A percentile compares a stretch with the other conserved stretches of the same genome.
phyloP scores from a whole-genome alignment of 1,140 invertebrate genomes.

The Drosophila varians region DNA sequence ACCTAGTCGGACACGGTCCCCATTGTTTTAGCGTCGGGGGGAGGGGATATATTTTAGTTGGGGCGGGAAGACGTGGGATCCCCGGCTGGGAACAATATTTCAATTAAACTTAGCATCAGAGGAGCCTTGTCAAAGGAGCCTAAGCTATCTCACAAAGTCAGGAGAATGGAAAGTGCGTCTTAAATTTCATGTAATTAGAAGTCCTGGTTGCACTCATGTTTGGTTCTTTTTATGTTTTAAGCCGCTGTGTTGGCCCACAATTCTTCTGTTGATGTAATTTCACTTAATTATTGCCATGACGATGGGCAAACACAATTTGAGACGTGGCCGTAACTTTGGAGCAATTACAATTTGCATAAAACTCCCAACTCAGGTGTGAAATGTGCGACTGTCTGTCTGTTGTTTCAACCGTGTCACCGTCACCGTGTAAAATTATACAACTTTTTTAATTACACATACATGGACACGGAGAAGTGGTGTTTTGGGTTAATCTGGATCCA shows the following conservation, averaged over 20 bases:
- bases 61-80: not conserved
- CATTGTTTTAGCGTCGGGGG: not conserved
- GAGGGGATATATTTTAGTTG: not conserved
- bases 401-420: slow-evolving; percentile 31
- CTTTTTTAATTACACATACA: slow-evolving; percentile 69
- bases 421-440: slow-evolving; percentile 55
- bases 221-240: slow-evolving; percentile 8
- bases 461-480: not conserved
- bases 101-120: not conserved
- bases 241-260: slow-evolving; percentile 2
- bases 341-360: slow-evolving; percentile 68
- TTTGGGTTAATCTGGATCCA: slow-evolving; percentile 6
- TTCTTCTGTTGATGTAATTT: slow-evolving; percentile 39
- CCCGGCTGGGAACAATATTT: not conserved
- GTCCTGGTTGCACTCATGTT: not conserved
- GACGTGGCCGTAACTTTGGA: slow-evolving; percentile 54
- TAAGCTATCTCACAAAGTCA: not conserved
- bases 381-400: slow-evolving; percentile 23
- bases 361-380: slow-evolving; percentile 50
- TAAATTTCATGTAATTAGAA: not conserved
- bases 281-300: slow-evolving; percentile 49
- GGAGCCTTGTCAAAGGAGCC: not conserved
- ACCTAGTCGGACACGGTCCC: not conserved
- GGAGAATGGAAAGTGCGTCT: not conserved
- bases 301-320: slow-evolving; percentile 65